phyloP scores from a whole-genome alignment of 2,797 vertebrate species.

The Sylvilagus floridanus region DNA sequence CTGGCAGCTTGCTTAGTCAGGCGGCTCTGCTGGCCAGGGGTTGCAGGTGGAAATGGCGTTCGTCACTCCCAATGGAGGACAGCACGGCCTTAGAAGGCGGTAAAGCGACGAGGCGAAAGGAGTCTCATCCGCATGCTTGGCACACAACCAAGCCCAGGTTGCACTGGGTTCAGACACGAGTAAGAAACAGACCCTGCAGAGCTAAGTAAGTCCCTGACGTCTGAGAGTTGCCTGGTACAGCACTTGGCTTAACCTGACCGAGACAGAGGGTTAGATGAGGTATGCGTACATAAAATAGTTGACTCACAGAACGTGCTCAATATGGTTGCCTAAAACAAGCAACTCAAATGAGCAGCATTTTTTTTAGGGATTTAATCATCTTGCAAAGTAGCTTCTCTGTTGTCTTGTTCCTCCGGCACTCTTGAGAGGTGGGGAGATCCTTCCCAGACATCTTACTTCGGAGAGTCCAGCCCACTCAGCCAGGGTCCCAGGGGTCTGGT shows the following conservation, averaged over 20 bases:
- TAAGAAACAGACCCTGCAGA: neutral
- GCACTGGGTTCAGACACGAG: neutral
- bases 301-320: neutral
- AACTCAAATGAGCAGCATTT: slow-evolving; percentile 42
- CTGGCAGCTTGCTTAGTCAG: accelerated
- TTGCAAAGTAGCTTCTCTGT: slow-evolving; percentile 33
- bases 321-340: slow-evolving; percentile 43
- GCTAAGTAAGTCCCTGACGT: neutral
- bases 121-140: neutral
- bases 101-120: neutral
- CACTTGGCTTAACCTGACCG: neutral
- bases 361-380: slow-evolving; percentile 52
- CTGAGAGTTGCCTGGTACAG: neutral
- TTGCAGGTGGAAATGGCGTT: neutral
- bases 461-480: neutral
- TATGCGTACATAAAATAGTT: neutral
- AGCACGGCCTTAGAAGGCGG: neutral
- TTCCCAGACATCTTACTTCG: neutral
- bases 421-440: neutral
- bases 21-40: neutral
- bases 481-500: neutral
- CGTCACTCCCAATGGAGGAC: neutral
- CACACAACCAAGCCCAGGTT: accelerated
- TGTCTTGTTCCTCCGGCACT: neutral
- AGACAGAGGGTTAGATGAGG: slow-evolving; percentile 19